Evolutionary conservation across 2,797 vertebrate genomes (phyloP).

Genomic region (Sebastes trivittatus): DNA sequence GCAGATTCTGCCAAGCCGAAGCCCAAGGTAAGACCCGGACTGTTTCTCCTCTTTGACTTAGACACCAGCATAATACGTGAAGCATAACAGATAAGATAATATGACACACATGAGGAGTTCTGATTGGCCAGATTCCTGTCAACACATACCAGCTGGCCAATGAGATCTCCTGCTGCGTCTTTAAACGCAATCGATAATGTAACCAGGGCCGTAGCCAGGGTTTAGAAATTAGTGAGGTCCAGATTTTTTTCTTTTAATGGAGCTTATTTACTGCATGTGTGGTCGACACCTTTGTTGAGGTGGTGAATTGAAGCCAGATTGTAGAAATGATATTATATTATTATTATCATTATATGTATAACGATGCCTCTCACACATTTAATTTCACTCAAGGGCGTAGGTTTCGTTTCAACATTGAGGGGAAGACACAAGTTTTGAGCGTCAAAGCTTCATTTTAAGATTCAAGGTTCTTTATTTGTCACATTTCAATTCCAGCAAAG

Average conservation of each 20-base stretch:
- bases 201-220: not conserved
- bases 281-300: not conserved
- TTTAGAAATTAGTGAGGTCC: not conserved
- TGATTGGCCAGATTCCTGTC: not conserved
- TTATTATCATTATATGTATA: no score
- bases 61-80: slow-evolving; percentile 30
- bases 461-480: no score
- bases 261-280: not conserved
- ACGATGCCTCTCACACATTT: no score
- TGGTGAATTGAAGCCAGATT: not conserved
- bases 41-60: slow-evolving; percentile 38
- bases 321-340: not conserved
- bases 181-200: not conserved
- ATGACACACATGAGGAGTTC: not conserved
- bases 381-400: no score
- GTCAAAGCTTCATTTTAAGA: not conserved
- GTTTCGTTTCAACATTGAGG: no score
- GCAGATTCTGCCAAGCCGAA: slow-evolving; percentile 87
- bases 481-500: no score
- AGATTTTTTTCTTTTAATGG: not conserved
- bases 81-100: slow-evolving; percentile 6
- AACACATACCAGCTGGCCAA: not conserved
- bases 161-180: not conserved
- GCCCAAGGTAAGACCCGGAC: slow-evolving; percentile 85
- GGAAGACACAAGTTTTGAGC: not conserved